Base-by-base conservation (phyloP, 2,797 vertebrate genomes). In the Poecile montanus region DNA sequence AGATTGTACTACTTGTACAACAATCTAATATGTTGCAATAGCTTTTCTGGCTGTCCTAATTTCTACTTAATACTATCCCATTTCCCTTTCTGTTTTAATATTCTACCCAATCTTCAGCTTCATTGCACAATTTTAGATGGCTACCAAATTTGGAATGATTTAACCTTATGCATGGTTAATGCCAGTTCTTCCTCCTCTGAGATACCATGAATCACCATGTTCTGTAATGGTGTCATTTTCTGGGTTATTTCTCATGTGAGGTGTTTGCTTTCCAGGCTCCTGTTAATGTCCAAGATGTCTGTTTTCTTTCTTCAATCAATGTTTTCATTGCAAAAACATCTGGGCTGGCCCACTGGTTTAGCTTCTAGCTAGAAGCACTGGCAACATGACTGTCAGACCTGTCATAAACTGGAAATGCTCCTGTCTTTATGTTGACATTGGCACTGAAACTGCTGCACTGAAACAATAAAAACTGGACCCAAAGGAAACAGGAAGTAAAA, bases 401-500 rank as follows among this genome's bases (percentile, higher is more conserved):
- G 87, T 48, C 87, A 74, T 84, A 93, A 95, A 78, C 73, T 75
- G 92, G 88, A 97, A 97, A 90, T 73, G 45, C 72, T 96, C 48
- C 85, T 94, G 85, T 95, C 92, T 90, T 78, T 63, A 15, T 94
- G 83, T 91, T 96, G 94, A 95, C 56, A 65, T 94, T 96, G 94
- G 91, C 94, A 67, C 34, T 67, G 76, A 70, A 88, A 86, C 36
- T 62, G 27, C 76, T 86, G 29, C 40, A 34, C 42, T 77, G 75
- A 93, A 89, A 91, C 74, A 93, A 83, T 86, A 89, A 92, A 95
- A 91, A 25, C 22, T 57, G 13, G 18, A 72, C 77, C 71, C 83
- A 87, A 86, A 96, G 80, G 94, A 94, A 91, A 89, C 67, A 91
- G 91, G 94, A 96, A 95, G 84, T 77, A 93, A 91, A 94, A 21